These are phyloP conservation scores for Acronicta aceris DNA, from an alignment of 2,888 invertebrate genomes.

Conservation along the genomic window DNA sequence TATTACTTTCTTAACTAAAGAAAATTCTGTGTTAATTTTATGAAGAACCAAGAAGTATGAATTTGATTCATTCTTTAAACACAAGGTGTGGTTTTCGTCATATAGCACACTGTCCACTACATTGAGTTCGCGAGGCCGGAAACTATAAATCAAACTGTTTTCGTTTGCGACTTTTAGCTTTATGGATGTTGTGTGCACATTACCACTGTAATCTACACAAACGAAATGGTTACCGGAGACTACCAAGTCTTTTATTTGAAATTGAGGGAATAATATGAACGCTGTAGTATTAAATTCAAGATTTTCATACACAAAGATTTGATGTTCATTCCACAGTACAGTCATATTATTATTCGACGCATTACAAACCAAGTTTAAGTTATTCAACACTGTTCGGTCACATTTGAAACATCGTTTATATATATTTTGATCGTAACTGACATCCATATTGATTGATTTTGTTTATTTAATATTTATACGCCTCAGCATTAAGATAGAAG, in stretches of 20 bases:
- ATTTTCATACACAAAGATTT: slow-evolving; percentile 77
- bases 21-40: slow-evolving; percentile 67
- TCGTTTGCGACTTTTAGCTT: slow-evolving; percentile 72
- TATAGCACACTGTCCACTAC: slow-evolving; percentile 56
- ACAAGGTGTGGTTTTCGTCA: slow-evolving; percentile 59
- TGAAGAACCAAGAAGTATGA: slow-evolving; percentile 66
- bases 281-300: slow-evolving; percentile 61
- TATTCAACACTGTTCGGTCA: slow-evolving; percentile 60
- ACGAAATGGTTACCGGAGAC: slow-evolving; percentile 69
- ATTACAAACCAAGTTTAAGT: slow-evolving; percentile 69
- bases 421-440: slow-evolving; percentile 24
- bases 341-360: slow-evolving; percentile 58
- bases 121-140: slow-evolving; percentile 62
- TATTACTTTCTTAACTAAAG: slow-evolving; percentile 56
- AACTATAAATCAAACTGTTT: slow-evolving; percentile 66
- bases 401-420: slow-evolving; percentile 68
- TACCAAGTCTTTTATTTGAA: slow-evolving; percentile 66
- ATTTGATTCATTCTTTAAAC: slow-evolving; percentile 66
- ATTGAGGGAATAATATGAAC: slow-evolving; percentile 68
- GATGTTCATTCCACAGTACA: slow-evolving; percentile 80
- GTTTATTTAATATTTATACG: background rate
- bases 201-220: slow-evolving; percentile 72
- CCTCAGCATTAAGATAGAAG: background rate
- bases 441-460: slow-evolving; percentile 59
- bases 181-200: slow-evolving; percentile 68